Evolutionary conservation across 1,140 invertebrate species (phyloP), one percentile per base, ranked within the genome.

Genomic region (Coptotermes formosanus): DNA sequence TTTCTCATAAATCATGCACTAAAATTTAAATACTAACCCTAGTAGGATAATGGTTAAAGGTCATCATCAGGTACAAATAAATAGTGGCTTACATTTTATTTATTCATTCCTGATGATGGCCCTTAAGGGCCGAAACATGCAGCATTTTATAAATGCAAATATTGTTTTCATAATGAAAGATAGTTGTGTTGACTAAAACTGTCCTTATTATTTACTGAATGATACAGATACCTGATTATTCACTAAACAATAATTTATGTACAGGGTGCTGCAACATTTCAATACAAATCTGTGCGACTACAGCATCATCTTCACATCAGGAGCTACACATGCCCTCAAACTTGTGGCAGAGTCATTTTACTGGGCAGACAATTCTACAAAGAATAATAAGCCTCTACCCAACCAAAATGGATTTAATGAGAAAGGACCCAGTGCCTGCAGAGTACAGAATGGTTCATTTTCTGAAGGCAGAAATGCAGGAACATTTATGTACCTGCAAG

Each of bases 251-350:
- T 19, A 21, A 55, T 55, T 55, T 55, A 55, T 55, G 52, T 91
- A 88, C 88, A 97, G 96, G 89, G 93, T 99, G 87, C 91, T 99
- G 38, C 92, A 95, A 64, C 95, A 97, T 90, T 99, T 99, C 88
- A 95, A 98, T 87, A 96, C 97, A 81, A 94, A 93, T 87, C 89
- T 93, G 0, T 94, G 96, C 38, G 94, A 97, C 85, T 99, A 99
- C 90, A 93, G 93, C 88, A 92, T 99, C 4, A 94, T 99, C 88
- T 99, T 99, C 89, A 99, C 98, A 75, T 95, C 95, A 0, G 97
- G 97, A 25, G 95, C 97, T 32, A 99, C 98, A 52, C 94, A 93
- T 25, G 93, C 96, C 2, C 89, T 99, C 11, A 98, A 98, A 92
- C 88, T 96, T 84, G 90, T 98, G 21, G 96, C 95, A 6, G 97